Evolutionary conservation across 2,113 vertebrate genomes (phyloP).

Genomic region (Dicrurus megarhynchus): DNA sequence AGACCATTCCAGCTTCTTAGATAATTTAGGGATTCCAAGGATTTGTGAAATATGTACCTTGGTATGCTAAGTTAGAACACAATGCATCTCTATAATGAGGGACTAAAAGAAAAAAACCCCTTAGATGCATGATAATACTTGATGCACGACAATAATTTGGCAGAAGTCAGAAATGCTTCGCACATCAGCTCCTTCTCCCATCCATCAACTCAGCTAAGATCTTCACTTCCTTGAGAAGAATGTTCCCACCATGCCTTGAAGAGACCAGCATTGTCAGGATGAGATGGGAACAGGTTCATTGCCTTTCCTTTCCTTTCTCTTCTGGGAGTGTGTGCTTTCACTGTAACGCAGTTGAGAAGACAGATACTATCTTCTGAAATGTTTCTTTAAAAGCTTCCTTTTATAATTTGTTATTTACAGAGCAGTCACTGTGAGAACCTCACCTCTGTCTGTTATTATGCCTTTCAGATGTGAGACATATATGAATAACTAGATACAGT

Average conservation of each 20-base stretch:
- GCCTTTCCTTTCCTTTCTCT: not conserved
- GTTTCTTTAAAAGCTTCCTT: not conserved
- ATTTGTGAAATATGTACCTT: not conserved
- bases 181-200: not conserved
- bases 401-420: not conserved
- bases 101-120: fast-evolving
- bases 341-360: not conserved
- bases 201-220: not conserved
- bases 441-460: not conserved
- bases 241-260: not conserved
- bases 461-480: not conserved
- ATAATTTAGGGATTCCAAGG: not conserved
- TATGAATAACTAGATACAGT: not conserved
- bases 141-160: not conserved
- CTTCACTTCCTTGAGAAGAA: not conserved
- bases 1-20: not conserved
- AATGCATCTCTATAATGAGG: not conserved
- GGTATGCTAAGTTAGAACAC: not conserved
- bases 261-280: not conserved
- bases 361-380: not conserved
- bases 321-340: not conserved
- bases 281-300: not conserved
- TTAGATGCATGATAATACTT: not conserved
- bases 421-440: not conserved
- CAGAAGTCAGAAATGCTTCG: not conserved